A percentile compares a stretch with the other conserved stretches of the same genome.
Conservation (phyloP, 1,140 invertebrate genomes). For the Sarcophaga peregrina region DNA sequence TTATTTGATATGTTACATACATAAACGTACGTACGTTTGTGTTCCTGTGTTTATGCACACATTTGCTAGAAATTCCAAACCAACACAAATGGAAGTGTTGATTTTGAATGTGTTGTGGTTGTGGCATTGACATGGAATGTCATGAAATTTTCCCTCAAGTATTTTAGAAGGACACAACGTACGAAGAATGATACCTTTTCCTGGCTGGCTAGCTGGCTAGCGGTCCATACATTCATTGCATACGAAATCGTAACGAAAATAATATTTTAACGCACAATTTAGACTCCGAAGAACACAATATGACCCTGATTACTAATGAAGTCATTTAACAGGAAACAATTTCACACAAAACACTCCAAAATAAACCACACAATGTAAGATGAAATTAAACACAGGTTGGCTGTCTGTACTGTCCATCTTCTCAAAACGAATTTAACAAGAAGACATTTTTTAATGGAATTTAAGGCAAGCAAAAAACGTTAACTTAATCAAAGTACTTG, state of each 20-base stretch:
- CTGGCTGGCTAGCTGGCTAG: not conserved
- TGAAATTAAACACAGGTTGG: not conserved
- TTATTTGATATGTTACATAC: no score
- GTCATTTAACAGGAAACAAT: conserved; percentile 38
- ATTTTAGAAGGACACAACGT: not conserved
- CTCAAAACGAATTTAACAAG: no score
- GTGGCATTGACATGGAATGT: conserved; percentile 21
- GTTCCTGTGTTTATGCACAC: no score
- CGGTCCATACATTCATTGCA: not conserved
- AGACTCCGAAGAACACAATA: not conserved
- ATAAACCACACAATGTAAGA: not conserved
- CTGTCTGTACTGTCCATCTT: no score
- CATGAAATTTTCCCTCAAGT: not conserved
- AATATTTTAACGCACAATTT: no score
- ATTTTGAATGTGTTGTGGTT: conserved; percentile 23
- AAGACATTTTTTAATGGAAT: no score
- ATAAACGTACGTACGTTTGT: no score
- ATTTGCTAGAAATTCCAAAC: no score
- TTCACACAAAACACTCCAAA: not conserved
- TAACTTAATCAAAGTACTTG: no score
- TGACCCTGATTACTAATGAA: conserved; percentile 35
- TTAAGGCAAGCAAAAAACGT: no score
- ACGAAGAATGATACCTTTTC: not conserved
- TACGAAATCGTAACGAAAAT: not conserved
- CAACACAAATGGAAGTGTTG: not conserved